Conservation (phyloP, 1,140 invertebrate species). For the Pogonognathellus flavescens region DNA sequence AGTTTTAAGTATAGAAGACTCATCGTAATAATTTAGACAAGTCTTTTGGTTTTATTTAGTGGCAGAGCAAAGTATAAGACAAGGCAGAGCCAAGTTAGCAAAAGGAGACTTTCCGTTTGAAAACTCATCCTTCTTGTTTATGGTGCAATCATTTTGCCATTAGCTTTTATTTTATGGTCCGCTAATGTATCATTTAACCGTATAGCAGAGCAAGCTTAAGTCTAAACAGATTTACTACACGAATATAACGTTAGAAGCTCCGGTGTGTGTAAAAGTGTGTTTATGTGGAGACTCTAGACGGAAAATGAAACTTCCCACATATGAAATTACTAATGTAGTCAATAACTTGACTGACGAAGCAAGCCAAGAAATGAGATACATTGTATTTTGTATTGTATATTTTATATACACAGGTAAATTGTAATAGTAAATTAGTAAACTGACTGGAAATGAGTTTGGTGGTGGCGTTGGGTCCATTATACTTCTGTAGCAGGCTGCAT, state of each 20-base stretch:
- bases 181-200: constrained; percentile 50
- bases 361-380: no score
- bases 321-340: not conserved
- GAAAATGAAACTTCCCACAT: constrained; percentile 36
- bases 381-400: no score
- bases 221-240: not conserved
- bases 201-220: constrained; percentile 11
- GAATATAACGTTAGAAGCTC: no score
- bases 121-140: constrained; percentile 54
- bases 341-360: no score
- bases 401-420: no score
- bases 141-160: constrained; percentile 61
- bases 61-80: not conserved
- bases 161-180: constrained; percentile 55
- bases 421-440: no score
- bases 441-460: no score
- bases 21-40: no score
- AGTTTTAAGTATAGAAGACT: no score
- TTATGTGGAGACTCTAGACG: not conserved
- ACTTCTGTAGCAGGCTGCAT: not conserved
- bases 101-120: not conserved
- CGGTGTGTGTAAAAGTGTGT: no score
- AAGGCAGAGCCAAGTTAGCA: constrained; percentile 1
- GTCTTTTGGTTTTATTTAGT: constrained; percentile 10
- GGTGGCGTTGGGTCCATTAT: no score